A percentile compares a stretch with the other conserved stretches of the same genome.
phyloP scores from a whole-genome alignment of 2,888 invertebrate species.

The Yponomeuta evonymella region DNA sequence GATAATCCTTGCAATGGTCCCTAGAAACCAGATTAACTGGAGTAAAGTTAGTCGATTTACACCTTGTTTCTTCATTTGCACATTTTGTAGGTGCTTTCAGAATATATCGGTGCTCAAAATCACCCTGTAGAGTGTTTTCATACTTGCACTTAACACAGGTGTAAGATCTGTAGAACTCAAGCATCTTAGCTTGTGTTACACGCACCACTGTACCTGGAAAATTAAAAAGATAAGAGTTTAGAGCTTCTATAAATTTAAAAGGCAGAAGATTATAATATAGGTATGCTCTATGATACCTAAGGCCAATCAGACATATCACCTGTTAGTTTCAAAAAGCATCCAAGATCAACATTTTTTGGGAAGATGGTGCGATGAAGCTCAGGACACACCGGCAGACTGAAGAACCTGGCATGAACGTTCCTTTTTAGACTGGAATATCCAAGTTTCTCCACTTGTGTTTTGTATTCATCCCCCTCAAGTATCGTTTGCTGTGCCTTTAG shows the following conservation, averaged over 20 bases:
- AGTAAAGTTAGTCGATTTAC: slow-evolving; percentile 73
- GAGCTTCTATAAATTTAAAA: not conserved
- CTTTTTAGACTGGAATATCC: slow-evolving; percentile 68
- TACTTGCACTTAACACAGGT: slow-evolving; percentile 86
- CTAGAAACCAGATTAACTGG: slow-evolving; percentile 74
- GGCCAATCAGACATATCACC: slow-evolving; percentile 50
- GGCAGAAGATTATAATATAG: too few relatives aligned
- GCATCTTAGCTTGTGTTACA: slow-evolving; percentile 83
- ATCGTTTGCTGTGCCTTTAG: slow-evolving; percentile 77
- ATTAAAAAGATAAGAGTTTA: slow-evolving; percentile 14
- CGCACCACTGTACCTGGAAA: slow-evolving; percentile 84
- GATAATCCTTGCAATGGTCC: slow-evolving; percentile 85
- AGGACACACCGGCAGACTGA: slow-evolving; percentile 81
- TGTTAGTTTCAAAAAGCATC: slow-evolving; percentile 83
- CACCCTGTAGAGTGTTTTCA: slow-evolving; percentile 79
- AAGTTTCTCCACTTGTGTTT: slow-evolving; percentile 40
- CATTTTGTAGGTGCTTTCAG: slow-evolving; percentile 76
- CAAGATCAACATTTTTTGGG: slow-evolving; percentile 82
- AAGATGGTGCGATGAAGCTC: slow-evolving; percentile 80
- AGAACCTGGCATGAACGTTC: slow-evolving; percentile 81
- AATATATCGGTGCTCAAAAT: slow-evolving; percentile 80
- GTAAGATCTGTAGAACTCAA: slow-evolving; percentile 85
- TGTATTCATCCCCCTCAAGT: slow-evolving; percentile 54
- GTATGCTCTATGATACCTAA: too few relatives aligned
- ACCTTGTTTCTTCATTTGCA: slow-evolving; percentile 65